These are phyloP conservation scores for Aphidius gifuensis DNA, from an alignment of 1,140 invertebrate genomes.

Conservation along the genomic window DNA sequence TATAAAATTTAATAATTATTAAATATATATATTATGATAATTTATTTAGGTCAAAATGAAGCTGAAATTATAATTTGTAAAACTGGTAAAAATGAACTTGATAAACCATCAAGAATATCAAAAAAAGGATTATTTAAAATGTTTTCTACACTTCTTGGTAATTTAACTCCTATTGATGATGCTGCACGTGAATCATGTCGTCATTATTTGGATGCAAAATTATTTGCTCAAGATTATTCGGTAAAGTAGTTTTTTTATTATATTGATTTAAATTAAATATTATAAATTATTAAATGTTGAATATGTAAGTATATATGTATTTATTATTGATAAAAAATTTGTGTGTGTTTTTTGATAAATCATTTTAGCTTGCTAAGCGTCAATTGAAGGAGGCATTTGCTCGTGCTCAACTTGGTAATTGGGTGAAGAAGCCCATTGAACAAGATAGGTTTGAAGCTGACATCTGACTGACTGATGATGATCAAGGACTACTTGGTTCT, in stretches of 20 bases:
- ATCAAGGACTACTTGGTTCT: too few species aligned
- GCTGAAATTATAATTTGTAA: constrained; percentile 79
- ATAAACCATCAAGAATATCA: constrained; percentile 72
- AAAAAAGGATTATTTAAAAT: constrained; percentile 74
- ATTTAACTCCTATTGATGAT: constrained; percentile 46
- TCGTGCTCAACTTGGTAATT: constrained; percentile 75
- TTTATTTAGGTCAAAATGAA: constrained; percentile 46
- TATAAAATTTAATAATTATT: constrained; percentile 2
- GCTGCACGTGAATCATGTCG: constrained; percentile 46
- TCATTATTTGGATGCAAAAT: constrained; percentile 58
- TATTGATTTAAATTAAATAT: neutral
- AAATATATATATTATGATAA: constrained; percentile 16
- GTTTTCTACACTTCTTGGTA: constrained; percentile 60
- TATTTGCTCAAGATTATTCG: constrained; percentile 55
- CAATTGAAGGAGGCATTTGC: constrained; percentile 74
- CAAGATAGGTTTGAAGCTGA: constrained; percentile 78
- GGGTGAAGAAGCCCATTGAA: constrained; percentile 88
- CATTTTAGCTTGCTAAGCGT: constrained; percentile 68
- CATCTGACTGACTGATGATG: constrained; percentile 48
- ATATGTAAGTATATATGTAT: neutral
- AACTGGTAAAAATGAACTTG: constrained; percentile 74
- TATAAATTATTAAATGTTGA: neutral
- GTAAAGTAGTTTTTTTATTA: constrained; percentile 32
- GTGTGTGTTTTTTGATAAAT: constrained; percentile 16
- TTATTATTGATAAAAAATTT: neutral